Evolutionary conservation across 92 coral and sea anemone genomes (phyloP).

Genomic region (Heliopora coerulea): DNA sequence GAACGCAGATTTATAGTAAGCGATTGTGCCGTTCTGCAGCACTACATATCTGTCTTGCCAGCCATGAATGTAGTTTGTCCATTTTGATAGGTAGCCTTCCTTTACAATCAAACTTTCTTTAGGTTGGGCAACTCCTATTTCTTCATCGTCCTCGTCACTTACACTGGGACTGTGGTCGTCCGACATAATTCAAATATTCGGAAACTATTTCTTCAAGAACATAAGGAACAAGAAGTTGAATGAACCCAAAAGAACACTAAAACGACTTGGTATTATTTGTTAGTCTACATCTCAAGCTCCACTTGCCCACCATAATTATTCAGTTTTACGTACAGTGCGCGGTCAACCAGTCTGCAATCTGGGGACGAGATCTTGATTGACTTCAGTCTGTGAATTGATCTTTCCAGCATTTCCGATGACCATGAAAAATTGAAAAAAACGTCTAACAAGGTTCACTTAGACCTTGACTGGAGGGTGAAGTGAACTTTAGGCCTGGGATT

Average conservation of each 20-base stretch:
- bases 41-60: slow-evolving; percentile 99
- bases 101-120: slow-evolving; percentile 67
- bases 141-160: slow-evolving; percentile 97
- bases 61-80: slow-evolving; percentile 99
- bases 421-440: too few species aligned
- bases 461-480: too few species aligned
- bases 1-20: slow-evolving; percentile 89
- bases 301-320: too few species aligned
- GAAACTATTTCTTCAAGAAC: background rate
- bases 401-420: too few species aligned
- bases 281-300: too few species aligned
- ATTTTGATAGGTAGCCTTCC: slow-evolving; percentile 91
- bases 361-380: too few species aligned
- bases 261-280: background rate
- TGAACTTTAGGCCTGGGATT: too few species aligned
- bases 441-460: too few species aligned
- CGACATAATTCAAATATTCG: slow-evolving; percentile 59
- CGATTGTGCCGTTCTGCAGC: slow-evolving; percentile 83
- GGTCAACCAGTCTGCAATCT: too few species aligned
- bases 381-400: too few species aligned
- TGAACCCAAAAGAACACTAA: background rate
- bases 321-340: too few species aligned
- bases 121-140: slow-evolving; percentile 58
- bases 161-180: slow-evolving; percentile 92
- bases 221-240: background rate